These are phyloP conservation scores for Tuberolachnus salignus DNA, from an alignment of 2,888 invertebrate species.

Conservation along the genomic window DNA sequence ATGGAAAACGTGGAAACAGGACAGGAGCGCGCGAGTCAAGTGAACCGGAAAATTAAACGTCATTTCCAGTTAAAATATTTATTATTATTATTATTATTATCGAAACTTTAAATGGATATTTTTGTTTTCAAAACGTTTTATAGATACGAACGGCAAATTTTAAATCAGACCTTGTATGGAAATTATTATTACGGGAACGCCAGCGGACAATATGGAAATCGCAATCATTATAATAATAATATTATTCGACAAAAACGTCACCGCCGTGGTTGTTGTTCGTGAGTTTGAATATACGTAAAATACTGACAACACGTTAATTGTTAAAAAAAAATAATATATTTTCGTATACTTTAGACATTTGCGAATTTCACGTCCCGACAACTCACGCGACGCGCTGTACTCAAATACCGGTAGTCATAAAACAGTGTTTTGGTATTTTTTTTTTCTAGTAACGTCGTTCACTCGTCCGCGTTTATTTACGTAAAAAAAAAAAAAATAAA, in stretches of 20 bases:
- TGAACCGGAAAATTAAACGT: conserved; percentile 51
- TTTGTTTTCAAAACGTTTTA: conserved; percentile 49
- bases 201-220: not conserved
- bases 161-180: not conserved
- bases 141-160: not conserved
- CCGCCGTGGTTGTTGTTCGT: too few relatives aligned
- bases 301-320: too few relatives aligned
- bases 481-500: too few relatives aligned
- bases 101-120: conserved; percentile 39
- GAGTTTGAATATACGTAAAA: too few relatives aligned
- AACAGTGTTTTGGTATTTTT: too few relatives aligned
- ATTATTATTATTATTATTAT: conserved; percentile 50
- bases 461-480: too few relatives aligned
- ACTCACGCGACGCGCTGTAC: too few relatives aligned
- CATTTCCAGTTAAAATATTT: conserved; percentile 54
- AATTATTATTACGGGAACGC: not conserved
- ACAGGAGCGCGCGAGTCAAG: conserved; percentile 12
- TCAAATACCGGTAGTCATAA: too few relatives aligned
- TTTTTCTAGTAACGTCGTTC: too few relatives aligned
- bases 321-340: too few relatives aligned
- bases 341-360: too few relatives aligned
- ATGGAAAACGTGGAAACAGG: conserved; percentile 21
- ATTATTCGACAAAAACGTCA: conserved; percentile 15
- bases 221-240: not conserved
- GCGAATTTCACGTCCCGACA: too few relatives aligned